Evolutionary conservation across 1,140 invertebrate genomes (phyloP), one percentile per base, ranked within the genome.

Genomic region (Cataglyphis hispanica): DNA sequence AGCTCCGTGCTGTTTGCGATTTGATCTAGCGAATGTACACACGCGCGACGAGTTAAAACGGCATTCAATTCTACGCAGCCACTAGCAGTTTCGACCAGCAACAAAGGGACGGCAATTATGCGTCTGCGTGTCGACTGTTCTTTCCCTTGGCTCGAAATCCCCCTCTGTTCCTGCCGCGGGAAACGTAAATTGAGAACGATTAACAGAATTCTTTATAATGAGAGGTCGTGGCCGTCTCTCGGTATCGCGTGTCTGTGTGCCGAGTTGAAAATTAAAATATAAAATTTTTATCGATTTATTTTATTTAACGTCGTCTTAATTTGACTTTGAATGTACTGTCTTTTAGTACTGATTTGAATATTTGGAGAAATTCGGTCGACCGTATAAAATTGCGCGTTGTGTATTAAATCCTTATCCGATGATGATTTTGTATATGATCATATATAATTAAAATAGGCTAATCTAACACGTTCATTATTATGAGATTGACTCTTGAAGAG

Each of bases 111-210:
- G 67, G 58, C 46, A 69, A 72, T 89, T 89, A 69, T 72, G 10
- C 64, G 8, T 56, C 46, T 63, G 50, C 40, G 66, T 72, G 53
- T 31, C 22, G 34, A 25, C 72, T 53, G 34, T 22, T 77, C 64
- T 10, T 27, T 27, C 46, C 50, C 75, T 83, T 13, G 37, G n/a
- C 11, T 69, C 25, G 2, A 60, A 88, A 75, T 72, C 13, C 40
- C 37, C 50, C 19, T 27, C 27, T 4, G 60, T 58, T 70, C 25
- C 60, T 25, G 2, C 34, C 13, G 37, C 76, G 40, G 74, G n/a
- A 50, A 50, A 67, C 69, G 85, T 90, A 88, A 91, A 92, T 92
- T 90, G 88, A 78, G 37, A 70, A 70, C 70, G 84, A 92, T 92
- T 92, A 91, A 91, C 86, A 75, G 25, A 85, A 81, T 87, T 87